These are phyloP conservation scores for Argopecten irradians DNA, from an alignment of 1,140 invertebrate species.

Conservation along the genomic window DNA sequence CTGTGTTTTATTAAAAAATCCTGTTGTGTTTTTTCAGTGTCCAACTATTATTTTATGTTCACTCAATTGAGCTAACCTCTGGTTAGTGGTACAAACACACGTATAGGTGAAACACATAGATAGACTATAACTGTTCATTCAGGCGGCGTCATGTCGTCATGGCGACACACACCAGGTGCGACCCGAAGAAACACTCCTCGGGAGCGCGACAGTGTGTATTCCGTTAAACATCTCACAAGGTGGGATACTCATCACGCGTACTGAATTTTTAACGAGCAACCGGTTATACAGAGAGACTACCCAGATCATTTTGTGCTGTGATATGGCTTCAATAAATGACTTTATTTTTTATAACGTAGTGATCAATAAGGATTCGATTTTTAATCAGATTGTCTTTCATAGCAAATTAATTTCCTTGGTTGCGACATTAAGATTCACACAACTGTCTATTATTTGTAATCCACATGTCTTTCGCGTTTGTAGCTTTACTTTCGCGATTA, in stretches of 20 bases:
- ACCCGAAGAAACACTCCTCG: neutral
- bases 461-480: too few species aligned
- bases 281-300: too few species aligned
- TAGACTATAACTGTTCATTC: neutral
- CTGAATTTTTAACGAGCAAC: neutral
- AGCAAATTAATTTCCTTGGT: too few species aligned
- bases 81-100: neutral
- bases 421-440: too few species aligned
- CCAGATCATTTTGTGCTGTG: too few species aligned
- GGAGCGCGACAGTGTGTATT: neutral
- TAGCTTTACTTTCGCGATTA: too few species aligned
- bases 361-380: too few species aligned
- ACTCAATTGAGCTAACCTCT: neutral
- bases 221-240: neutral
- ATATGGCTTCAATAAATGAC: too few species aligned
- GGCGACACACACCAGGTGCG: neutral
- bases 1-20: neutral
- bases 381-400: too few species aligned
- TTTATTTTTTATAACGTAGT: too few species aligned
- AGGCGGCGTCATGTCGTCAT: slow-evolving; percentile 13
- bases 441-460: too few species aligned
- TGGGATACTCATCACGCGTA: neutral
- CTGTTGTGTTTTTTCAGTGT: neutral
- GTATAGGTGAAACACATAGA: neutral
- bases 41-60: neutral